Evolutionary conservation across 2,113 vertebrate species (phyloP), one percentile per base, ranked within the genome.

Genomic region (Alaudala cheleensis): DNA sequence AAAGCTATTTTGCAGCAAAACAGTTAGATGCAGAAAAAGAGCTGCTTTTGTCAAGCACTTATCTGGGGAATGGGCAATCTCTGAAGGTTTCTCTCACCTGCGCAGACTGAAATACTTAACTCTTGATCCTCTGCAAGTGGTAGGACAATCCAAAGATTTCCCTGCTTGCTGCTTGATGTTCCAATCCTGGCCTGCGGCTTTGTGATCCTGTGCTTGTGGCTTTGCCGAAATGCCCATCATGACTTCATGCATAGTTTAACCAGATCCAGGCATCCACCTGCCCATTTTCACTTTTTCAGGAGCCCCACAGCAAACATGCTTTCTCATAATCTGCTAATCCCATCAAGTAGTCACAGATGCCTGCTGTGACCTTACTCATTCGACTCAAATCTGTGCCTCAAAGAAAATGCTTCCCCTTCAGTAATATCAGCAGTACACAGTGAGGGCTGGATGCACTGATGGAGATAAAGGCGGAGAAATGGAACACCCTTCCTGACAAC

Each of bases 301-400:
- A 96, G 18, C 60, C 67, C 69, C 76, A 78, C 47, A 40, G 81
- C 45, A 96, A 92, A 88, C 79, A 89, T 2, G 42, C 66, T 93
- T 93, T 92, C 81, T 84, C 61, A 69, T 94, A 96, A 94, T 89
- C 92, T 94, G 82, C 49, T 96, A 97, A 90, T 96, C 88, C 86
- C 92, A 90, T 96, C 90, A 88, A 93, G 60, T 74, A 91, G 94
- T 80, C 94, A 95, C 67, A 95, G 88, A 90, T 92, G 71, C 92
- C 93, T 90, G 86, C 90, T 96, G 80, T 65, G 87, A 90, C 56
- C 19, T 47, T 49, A 85, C 66, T 66, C 21, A 17, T 64, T 12
- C 2, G 5, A 87, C 78, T 86, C 81, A 94, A 96, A 92, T 86
- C 88, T 33, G 51, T 72, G 69, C 66, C 73, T 90, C 85, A 0